Evolutionary conservation across 2,113 vertebrate genomes (phyloP), one percentile per base, ranked within the genome.

Genomic region (Pachypanchax playfairii): DNA sequence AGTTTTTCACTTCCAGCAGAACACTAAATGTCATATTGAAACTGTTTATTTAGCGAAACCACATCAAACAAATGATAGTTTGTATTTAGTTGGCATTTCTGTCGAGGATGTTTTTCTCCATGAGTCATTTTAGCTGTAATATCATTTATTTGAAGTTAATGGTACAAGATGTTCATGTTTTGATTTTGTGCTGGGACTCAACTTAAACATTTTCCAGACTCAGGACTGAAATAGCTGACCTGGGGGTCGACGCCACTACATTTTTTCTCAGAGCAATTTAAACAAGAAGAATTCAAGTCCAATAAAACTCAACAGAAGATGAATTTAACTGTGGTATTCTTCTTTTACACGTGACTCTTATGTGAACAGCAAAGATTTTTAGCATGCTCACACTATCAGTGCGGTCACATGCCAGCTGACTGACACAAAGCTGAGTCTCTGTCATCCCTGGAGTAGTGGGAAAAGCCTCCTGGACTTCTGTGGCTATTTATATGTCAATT

Each of bases 361-460:
- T 56, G 22, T 49, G 20, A 55, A 43, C 18, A 31, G 28, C 18
- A 4, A 25, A 18, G n/a, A 25, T 49, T 52, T 54, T 28, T 13
- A 44, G 55, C 62, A 58, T 65, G 70, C 68, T 55, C 36, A 50
- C 17, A 46, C 24, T 17, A 53, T 26, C 73, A 79, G 29, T 63
- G 43, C 20, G 52, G 82, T 89, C 90, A 90, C 87, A 90, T 87
- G 90, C 64, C 41, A 56, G 73, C 75, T 81, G 67, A 65, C 56
- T 65, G 35, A 67, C 75, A 85, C 79, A 79, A 79, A 81, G 71
- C 50, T 61, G 56, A 70, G 70, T 53, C 72, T 61, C 70, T 76
- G 38, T 36, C 20, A 55, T 55, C 22, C 59, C 63, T 73, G 18
- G 11, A 63, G 57, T 25, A 50, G 65, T 53, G 65, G 35, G 51